These are phyloP conservation scores for Loripinus fragilis DNA, from an alignment of 2,888 invertebrate genomes.

Conservation along the genomic window DNA sequence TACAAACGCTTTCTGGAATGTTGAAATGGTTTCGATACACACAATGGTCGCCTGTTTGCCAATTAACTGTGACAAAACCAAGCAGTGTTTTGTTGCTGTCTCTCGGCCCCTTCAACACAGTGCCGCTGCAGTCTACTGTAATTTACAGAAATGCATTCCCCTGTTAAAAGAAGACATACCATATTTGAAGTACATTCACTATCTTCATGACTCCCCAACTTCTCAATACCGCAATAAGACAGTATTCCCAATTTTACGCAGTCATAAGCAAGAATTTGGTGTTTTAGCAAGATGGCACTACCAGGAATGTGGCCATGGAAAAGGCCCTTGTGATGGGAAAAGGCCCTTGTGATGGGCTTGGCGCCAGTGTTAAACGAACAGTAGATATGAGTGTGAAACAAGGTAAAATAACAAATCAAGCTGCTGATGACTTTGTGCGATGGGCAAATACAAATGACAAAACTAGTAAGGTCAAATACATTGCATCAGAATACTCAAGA, in stretches of 20 bases:
- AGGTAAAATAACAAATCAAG: constrained; percentile 27
- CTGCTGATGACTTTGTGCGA: constrained; percentile 25
- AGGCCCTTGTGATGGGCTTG: constrained; percentile 40
- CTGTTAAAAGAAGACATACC: constrained; percentile 26
- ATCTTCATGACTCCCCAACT: constrained; percentile 34
- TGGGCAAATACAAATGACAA: constrained; percentile 5
- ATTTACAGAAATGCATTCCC: constrained; percentile 24
- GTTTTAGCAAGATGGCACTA: constrained; percentile 35
- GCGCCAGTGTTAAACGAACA: constrained; percentile 36
- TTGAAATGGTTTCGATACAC: constrained; percentile 23
- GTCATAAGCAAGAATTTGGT: constrained; percentile 38
- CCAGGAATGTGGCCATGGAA: constrained; percentile 33
- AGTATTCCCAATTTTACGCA: constrained; percentile 31
- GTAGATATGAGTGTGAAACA: constrained; percentile 39
- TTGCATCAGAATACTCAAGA: neutral
- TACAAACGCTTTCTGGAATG: constrained; percentile 44
- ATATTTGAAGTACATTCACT: constrained; percentile 22
- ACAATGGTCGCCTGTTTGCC: constrained; percentile 25
- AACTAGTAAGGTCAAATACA: constrained; percentile 9
- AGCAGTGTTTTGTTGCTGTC: constrained; percentile 3
- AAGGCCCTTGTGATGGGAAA: constrained; percentile 42
- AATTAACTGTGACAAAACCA: neutral
- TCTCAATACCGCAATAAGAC: constrained; percentile 43
- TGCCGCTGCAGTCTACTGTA: constrained; percentile 31
- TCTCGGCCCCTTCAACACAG: neutral